These are phyloP conservation scores for Threskiornis aethiopicus DNA, from an alignment of 2,797 vertebrate genomes.

Conservation along the genomic window DNA sequence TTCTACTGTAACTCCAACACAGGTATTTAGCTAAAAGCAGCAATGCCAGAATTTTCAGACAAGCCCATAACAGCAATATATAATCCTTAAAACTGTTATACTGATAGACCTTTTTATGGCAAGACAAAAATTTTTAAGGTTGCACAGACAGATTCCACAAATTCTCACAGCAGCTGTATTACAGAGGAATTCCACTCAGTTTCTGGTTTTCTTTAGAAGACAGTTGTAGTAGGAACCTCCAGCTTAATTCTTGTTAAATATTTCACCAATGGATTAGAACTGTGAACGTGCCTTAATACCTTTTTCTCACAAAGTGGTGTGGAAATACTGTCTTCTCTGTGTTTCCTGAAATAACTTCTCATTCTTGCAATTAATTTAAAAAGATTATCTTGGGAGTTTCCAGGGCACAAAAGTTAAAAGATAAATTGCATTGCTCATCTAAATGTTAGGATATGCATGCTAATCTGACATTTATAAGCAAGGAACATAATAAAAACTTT, in stretches of 20 bases:
- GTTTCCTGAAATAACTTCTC: neutral
- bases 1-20: neutral
- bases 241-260: neutral
- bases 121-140: neutral
- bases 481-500: constrained; percentile 27
- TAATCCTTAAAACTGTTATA: neutral
- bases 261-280: neutral
- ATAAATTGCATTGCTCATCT: neutral
- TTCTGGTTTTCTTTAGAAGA: neutral
- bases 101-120: neutral
- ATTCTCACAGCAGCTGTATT: neutral
- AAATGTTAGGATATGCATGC: neutral
- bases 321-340: neutral
- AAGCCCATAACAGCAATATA: neutral
- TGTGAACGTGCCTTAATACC: neutral
- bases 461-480: constrained; percentile 56
- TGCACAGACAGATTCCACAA: neutral
- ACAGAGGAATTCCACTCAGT: neutral
- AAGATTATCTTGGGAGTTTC: constrained; percentile 18
- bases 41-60: neutral
- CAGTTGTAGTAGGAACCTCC: neutral
- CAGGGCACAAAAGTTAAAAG: constrained; percentile 1
- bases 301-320: neutral
- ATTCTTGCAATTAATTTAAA: constrained; percentile 30
- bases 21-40: neutral